phyloP scores from a whole-genome alignment of 2,888 invertebrate genomes.

The Diplolepis rosae region DNA sequence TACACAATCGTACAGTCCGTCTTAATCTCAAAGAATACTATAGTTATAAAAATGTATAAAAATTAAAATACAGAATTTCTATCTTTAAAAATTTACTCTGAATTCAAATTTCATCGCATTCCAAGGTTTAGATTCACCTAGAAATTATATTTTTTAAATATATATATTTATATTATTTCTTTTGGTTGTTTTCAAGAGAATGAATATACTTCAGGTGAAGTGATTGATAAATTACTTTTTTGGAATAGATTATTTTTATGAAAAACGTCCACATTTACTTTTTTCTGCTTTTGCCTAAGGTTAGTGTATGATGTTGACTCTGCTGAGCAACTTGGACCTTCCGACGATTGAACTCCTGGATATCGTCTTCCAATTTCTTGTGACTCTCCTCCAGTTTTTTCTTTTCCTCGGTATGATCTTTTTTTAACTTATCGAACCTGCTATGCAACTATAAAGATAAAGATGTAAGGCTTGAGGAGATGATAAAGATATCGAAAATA shows the following conservation, averaged over 20 bases:
- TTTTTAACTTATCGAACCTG: slow-evolving; percentile 95
- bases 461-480: slow-evolving; percentile 25
- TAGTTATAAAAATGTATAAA: slow-evolving; percentile 22
- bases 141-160: neutral
- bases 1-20: too few relatives aligned
- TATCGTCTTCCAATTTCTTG: slow-evolving; percentile 94
- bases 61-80: neutral
- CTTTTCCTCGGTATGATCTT: slow-evolving; percentile 96
- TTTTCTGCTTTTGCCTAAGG: slow-evolving; percentile 94
- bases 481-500: neutral
- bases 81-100: neutral
- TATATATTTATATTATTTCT: neutral
- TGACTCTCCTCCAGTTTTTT: slow-evolving; percentile 93
- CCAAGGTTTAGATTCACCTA: neutral
- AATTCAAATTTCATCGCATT: neutral
- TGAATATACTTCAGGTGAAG: neutral
- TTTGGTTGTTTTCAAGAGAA: neutral
- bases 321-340: slow-evolving; percentile 84
- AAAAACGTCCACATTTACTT: slow-evolving; percentile 77
- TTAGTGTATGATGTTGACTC: slow-evolving; percentile 88
- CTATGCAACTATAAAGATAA: slow-evolving; percentile 84
- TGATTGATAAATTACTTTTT: slow-evolving; percentile 8
- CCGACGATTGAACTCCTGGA: slow-evolving; percentile 91
- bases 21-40: slow-evolving; percentile 12
- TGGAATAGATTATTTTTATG: neutral